Conservation (phyloP, 2,888 invertebrate genomes). For the Ormyrus pomaceus region DNA sequence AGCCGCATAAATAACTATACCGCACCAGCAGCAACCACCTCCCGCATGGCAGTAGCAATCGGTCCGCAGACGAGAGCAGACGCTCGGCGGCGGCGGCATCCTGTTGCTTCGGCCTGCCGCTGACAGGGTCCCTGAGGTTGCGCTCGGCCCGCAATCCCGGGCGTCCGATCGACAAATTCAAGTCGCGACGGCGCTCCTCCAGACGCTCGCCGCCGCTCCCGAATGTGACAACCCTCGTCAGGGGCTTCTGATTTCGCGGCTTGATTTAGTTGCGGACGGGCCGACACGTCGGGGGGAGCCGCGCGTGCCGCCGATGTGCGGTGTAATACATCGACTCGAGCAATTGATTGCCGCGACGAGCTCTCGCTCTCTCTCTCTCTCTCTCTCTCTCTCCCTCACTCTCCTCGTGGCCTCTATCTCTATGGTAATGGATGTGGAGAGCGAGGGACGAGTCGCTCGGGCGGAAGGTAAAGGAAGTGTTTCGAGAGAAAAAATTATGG, state of each 20-base stretch:
- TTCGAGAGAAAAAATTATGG: too few relatives aligned
- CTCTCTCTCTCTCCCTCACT: too few relatives aligned
- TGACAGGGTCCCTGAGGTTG: neutral
- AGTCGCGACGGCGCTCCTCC: neutral
- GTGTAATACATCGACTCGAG: neutral
- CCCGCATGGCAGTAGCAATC: too few relatives aligned
- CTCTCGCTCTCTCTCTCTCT: neutral
- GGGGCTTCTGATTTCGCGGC: neutral
- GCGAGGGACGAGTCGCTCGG: too few relatives aligned
- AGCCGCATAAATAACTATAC: too few relatives aligned
- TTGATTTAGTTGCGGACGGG: neutral
- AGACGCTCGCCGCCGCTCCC: slow-evolving; percentile 5
- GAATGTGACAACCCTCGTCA: slow-evolving; percentile 39
- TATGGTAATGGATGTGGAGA: too few relatives aligned
- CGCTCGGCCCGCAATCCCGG: neutral
- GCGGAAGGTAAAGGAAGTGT: too few relatives aligned
- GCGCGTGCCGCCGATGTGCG: neutral
- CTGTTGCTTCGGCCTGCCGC: slow-evolving; percentile 16
- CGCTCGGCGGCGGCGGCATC: neutral
- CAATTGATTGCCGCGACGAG: neutral
- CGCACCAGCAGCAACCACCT: too few relatives aligned
- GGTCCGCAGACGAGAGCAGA: too few relatives aligned
- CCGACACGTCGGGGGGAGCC: neutral
- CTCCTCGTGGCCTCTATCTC: too few relatives aligned
- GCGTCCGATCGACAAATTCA: slow-evolving; percentile 28